Evolutionary conservation across 2,888 invertebrate genomes (phyloP).

Genomic region (Dynastes hyllus): DNA sequence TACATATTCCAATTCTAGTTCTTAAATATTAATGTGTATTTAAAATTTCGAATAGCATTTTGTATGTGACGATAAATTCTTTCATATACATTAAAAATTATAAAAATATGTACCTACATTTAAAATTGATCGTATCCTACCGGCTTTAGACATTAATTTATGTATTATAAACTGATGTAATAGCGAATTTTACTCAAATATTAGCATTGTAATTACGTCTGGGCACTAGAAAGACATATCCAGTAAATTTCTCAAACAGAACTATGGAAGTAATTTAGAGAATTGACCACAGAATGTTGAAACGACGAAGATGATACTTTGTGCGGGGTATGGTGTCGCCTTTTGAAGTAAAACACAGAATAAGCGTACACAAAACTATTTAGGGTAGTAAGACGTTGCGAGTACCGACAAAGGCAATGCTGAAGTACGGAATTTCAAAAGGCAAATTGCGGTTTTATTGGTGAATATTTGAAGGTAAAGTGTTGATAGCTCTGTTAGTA

Average conservation of each 20-base stretch:
- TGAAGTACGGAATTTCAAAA: background rate
- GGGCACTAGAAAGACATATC: too few species aligned
- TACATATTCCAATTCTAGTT: too few species aligned
- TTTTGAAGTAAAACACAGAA: background rate
- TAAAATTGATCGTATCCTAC: too few species aligned
- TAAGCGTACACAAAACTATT: conserved; percentile 20
- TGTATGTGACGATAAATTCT: too few species aligned
- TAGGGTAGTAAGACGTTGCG: background rate
- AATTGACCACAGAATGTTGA: conserved; percentile 13
- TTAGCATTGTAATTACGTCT: too few species aligned
- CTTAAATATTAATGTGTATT: too few species aligned
- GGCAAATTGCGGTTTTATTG: background rate
- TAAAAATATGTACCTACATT: too few species aligned
- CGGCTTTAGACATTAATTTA: too few species aligned
- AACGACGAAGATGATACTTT: background rate
- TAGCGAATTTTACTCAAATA: background rate
- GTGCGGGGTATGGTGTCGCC: background rate
- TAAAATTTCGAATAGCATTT: too few species aligned
- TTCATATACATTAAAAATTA: too few species aligned
- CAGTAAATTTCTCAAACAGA: background rate
- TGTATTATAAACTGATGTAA: background rate
- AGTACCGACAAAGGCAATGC: background rate
- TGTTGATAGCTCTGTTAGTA: too few species aligned
- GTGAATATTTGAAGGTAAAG: background rate
- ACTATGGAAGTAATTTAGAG: conserved; percentile 31